Evolutionary conservation across 2,888 invertebrate genomes (phyloP), one percentile per base, ranked within the genome.

Genomic region (Eupeodes luniger): DNA sequence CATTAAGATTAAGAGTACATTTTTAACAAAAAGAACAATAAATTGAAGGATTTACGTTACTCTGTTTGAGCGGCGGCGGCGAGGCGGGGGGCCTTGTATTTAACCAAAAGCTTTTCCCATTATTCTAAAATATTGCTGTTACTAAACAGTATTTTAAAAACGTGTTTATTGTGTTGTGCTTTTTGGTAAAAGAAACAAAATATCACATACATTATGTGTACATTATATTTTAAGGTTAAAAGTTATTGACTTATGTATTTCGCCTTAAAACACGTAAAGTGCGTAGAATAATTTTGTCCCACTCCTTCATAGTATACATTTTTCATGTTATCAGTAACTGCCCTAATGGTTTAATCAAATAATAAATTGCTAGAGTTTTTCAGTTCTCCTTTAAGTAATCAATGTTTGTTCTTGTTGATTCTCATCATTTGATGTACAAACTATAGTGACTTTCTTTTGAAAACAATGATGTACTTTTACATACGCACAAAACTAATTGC

Each of bases 61-160:
- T 59, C 69, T 55, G 51, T 66, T 64, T n/a, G 16, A 79, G 36
- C 53, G 75, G 69, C 44, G 69, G 36, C 27, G 81, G 44, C 44
- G 9, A 40, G 6, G 27, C 27, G 27, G 27, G 27, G 19, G 70
- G 53, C 47, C 55, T 40, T 49, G 57, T 59, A 49, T 51, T 70
- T 19, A 78, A 51, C 47, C 10, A 47, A n/a, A 27, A 44, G 16
- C 27, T 66, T 19, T 36, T 34, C 36, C 12, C 67, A 49, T 49
- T n/a, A 19, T 6, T 0, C 1, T 27, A 14, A 1, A 27, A 10
- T 4, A 27, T 0, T 61, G 1, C n/a, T 27, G 27, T 27, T 27
- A 27, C 27, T 27, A 27, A 27, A 27, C 59, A 40, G 5, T 40
- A 5, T n/a, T 61, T n/a, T 5, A 2, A 34, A 9, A 61, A 11